Conservation (phyloP, 2,113 vertebrate species). For the Verasper variegatus region DNA sequence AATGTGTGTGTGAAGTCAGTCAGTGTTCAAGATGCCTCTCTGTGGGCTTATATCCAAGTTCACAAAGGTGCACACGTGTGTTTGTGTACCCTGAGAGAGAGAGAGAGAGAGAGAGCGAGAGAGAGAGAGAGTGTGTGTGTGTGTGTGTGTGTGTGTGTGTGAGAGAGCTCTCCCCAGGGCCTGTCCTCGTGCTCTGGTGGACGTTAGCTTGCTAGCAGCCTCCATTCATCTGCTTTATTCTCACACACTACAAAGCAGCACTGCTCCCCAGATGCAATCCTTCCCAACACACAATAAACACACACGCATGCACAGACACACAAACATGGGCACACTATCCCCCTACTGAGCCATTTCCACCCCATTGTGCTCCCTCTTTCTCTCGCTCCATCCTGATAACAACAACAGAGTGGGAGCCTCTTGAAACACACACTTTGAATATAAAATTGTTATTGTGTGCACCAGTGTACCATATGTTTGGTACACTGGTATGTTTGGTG, state of each 20-base stretch:
- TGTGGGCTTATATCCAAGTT: constrained; percentile 42
- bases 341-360: constrained; percentile 81
- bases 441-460: constrained; percentile 49
- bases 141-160: constrained; percentile 16
- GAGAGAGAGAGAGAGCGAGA: not conserved
- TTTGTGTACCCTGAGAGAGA: constrained; percentile 1
- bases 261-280: constrained; percentile 80
- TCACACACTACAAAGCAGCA: constrained; percentile 88
- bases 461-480: too few relatives aligned
- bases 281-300: constrained; percentile 36
- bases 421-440: constrained; percentile 75
- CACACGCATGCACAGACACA: constrained; percentile 44
- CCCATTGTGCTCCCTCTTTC: constrained; percentile 57
- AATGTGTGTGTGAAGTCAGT: constrained; percentile 24
- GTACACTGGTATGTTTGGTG: constrained; percentile 15
- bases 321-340: not conserved
- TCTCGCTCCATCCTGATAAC: constrained; percentile 59
- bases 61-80: constrained; percentile 28
- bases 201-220: constrained; percentile 77
- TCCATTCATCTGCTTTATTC: constrained; percentile 93
- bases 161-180: constrained; percentile 85
- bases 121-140: not conserved
- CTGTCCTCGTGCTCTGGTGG: constrained; percentile 84
- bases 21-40: constrained; percentile 29
- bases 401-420: constrained; percentile 66